Evolutionary conservation across 2,113 vertebrate species (phyloP).

Genomic region (Corydoras sp.): DNA sequence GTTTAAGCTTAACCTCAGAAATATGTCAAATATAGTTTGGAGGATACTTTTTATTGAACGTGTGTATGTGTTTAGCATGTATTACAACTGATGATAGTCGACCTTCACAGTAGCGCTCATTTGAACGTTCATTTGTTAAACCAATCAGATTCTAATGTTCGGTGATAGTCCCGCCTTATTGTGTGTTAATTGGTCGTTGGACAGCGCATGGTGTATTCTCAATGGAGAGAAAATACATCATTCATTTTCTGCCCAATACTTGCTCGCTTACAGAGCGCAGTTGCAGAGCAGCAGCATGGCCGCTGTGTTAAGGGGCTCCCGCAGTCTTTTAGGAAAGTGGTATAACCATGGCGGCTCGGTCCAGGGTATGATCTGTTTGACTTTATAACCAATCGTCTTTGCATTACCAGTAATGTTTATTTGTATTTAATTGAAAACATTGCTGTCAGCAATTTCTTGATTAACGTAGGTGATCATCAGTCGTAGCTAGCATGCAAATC

Average conservation of each 20-base stretch:
- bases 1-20: too few species aligned
- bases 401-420: neutral
- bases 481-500: too few species aligned
- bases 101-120: too few species aligned
- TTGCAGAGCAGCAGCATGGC: conserved; percentile 71
- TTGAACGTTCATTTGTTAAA: neutral
- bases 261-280: conserved; percentile 51
- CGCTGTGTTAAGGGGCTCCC: conserved; percentile 62
- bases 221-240: conserved; percentile 49
- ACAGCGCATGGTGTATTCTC: neutral
- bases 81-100: too few species aligned
- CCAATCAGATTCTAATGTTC: conserved; percentile 6
- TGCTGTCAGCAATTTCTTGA: too few species aligned
- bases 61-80: too few species aligned
- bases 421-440: too few species aligned
- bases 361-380: conserved; percentile 49
- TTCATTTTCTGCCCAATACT: conserved; percentile 14
- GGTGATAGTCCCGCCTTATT: conserved; percentile 26
- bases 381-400: neutral
- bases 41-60: too few species aligned
- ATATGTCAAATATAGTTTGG: too few species aligned
- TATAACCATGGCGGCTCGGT: conserved; percentile 57
- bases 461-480: too few species aligned
- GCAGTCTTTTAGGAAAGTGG: conserved; percentile 56
- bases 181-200: conserved; percentile 42